Conservation (phyloP, 2,888 invertebrate genomes). For the Apamea crenata region DNA sequence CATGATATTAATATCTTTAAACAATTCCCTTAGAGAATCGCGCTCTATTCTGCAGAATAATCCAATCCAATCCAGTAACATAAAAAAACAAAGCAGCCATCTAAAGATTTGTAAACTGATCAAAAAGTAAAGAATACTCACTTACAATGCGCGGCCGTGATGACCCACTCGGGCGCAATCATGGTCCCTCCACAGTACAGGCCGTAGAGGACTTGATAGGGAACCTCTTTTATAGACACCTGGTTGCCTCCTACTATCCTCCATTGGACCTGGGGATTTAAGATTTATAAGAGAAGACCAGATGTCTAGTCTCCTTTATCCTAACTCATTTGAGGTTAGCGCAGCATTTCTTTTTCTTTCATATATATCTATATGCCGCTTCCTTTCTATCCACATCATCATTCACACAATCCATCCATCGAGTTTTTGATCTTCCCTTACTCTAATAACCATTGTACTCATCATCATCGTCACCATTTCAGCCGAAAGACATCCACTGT, state of each 20-base stretch:
- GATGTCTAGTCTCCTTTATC: neutral
- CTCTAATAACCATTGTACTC: neutral
- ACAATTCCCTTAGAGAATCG: no score
- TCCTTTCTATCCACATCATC: no score
- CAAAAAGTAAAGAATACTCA: conserved; percentile 66
- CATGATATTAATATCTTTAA: no score
- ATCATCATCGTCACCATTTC: neutral
- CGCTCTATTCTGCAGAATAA: no score
- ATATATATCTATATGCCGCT: neutral
- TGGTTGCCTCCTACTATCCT: conserved; percentile 84
- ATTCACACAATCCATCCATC: neutral
- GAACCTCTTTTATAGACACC: conserved; percentile 77
- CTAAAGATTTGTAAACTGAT: neutral
- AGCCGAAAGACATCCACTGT: no score
- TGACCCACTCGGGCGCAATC: conserved; percentile 84
- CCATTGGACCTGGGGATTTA: conserved; percentile 72
- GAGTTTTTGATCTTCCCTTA: neutral
- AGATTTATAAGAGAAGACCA: neutral
- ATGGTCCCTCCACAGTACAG: conserved; percentile 83
- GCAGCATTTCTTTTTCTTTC: neutral
- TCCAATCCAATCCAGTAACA: no score
- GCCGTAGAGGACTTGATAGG: conserved; percentile 84
- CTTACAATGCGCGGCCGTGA: conserved; percentile 87
- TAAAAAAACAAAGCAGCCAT: neutral
- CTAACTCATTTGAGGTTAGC: neutral